Percentiles rank a stretch among this genome's conserved stretches.
Evolutionary conservation across 2,888 invertebrate species (phyloP).

Genomic region (Sinelater perroti): DNA sequence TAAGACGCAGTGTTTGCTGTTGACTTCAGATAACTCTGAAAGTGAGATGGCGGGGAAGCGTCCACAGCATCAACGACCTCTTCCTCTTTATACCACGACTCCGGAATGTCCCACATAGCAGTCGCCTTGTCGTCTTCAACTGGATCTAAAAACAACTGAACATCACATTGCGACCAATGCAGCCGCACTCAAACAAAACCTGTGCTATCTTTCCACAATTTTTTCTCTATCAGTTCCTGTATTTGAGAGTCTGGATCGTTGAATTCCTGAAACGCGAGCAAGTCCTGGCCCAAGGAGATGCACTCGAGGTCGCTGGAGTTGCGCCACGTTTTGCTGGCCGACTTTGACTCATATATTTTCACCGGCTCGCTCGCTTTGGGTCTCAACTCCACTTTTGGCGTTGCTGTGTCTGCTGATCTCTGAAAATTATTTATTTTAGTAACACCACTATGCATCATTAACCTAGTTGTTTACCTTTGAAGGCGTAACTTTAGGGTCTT

Average conservation of each 20-base stretch:
- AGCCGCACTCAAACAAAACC: slow-evolving; percentile 17
- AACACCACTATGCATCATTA: no score
- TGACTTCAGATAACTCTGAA: slow-evolving; percentile 32
- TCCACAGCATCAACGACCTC: slow-evolving; percentile 1
- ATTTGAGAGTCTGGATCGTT: slow-evolving; percentile 53
- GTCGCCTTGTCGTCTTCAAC: slow-evolving; percentile 39
- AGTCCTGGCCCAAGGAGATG: slow-evolving; percentile 69
- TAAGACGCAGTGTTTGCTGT: slow-evolving; percentile 24
- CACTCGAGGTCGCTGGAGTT: slow-evolving; percentile 69
- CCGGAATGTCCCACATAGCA: slow-evolving; percentile 35
- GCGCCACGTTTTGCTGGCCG: slow-evolving; percentile 65
- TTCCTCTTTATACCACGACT: slow-evolving; percentile 26
- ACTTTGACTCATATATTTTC: slow-evolving; percentile 61
- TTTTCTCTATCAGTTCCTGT: slow-evolving; percentile 43
- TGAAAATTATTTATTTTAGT: no score
- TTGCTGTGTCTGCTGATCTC: background rate
- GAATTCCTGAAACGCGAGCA: slow-evolving; percentile 65
- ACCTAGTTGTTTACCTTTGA: no score
- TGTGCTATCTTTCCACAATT: slow-evolving; percentile 44
- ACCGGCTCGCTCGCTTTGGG: slow-evolving; percentile 55
- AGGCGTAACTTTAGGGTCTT: no score
- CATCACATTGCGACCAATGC: background rate
- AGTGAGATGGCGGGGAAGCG: slow-evolving; percentile 17
- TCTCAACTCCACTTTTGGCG: slow-evolving; percentile 7
- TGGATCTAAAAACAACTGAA: slow-evolving; percentile 35